Base-by-base conservation (phyloP, 2,888 invertebrate species). In the Scaptomyza cyrtandrae region DNA sequence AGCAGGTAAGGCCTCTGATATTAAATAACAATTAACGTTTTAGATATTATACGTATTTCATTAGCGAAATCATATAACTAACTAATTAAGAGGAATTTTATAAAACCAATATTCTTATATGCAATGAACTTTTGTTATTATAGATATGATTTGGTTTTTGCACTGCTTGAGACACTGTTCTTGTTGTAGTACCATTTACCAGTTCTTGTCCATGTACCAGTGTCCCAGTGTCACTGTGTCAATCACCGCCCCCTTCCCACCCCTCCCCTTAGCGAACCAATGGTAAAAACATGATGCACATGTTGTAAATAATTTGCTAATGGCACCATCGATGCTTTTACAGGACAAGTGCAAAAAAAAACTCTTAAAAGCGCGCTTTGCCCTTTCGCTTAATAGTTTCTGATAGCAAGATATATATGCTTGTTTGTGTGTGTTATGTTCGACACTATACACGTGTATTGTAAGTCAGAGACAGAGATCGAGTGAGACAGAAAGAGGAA, bases 281-380 rank as follows among this genome's bases (percentile, higher is more conserved):
- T 14, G 52, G 50, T 57, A 61, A 65, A 59, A 77, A 66, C 65
- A 75, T 59, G 72, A 48, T 71, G 74, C 81, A 86, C 73, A 80
- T 84, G 82, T 80, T 84, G 78, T 84, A 85, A 87, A 82, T 82
- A 82, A 82, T 87, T 82, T 82, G 79, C 85, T 84, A 82, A 82
- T 87, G 81, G 87, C 72, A 66, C 82, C 78, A 64, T 54, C 53
- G 74, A 57, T 53, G 73, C 44, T 37, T 50, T 39, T 45, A 62
- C 44, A 66, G 60, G 46, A 54, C 43, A 49, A 49, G 13, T 33
- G 13, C 13, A 16, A 41, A 16, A 16, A 41, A 41, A 41, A 39
- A 16, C 41, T 16, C 10, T 41, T 10, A 16, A 41, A 41, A 41
- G 41, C 10, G 41, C 41, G 41, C 41, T 16, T 41, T 41, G 41